Evolutionary conservation across 1,140 invertebrate species (phyloP).

Genomic region (Mactra quadrangularis): DNA sequence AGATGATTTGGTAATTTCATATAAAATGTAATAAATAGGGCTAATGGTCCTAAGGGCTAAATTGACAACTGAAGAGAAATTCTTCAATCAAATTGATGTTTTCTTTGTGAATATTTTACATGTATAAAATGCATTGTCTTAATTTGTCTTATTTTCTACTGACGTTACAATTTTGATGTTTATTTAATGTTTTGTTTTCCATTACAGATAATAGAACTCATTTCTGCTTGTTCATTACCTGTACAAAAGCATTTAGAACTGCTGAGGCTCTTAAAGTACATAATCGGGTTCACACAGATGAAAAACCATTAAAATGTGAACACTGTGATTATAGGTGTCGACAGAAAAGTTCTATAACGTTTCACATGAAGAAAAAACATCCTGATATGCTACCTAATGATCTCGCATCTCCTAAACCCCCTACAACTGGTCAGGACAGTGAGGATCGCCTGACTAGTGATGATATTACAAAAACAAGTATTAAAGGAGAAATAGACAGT

Average conservation of each 20-base stretch:
- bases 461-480: conserved; percentile 7
- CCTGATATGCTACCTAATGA: conserved; percentile 48
- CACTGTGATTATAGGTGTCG: conserved; percentile 56
- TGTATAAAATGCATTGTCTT: too few relatives aligned
- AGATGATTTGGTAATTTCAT: too few relatives aligned
- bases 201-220: conserved; percentile 59
- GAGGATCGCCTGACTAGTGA: background rate
- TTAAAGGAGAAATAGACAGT: background rate
- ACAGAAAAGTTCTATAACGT: conserved; percentile 55
- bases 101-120: too few relatives aligned
- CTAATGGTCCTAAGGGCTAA: too few relatives aligned
- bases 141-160: too few relatives aligned
- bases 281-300: conserved; percentile 42
- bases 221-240: conserved; percentile 52
- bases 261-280: conserved; percentile 60
- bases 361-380: conserved; percentile 60
- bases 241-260: conserved; percentile 54
- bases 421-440: background rate
- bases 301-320: conserved; percentile 59
- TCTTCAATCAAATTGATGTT: too few relatives aligned
- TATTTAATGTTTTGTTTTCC: background rate
- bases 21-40: too few relatives aligned
- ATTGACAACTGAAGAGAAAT: too few relatives aligned
- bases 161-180: too few relatives aligned
- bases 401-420: conserved; percentile 19